Conservation (phyloP, 2,888 invertebrate species). For the Atethmia centrago region DNA sequence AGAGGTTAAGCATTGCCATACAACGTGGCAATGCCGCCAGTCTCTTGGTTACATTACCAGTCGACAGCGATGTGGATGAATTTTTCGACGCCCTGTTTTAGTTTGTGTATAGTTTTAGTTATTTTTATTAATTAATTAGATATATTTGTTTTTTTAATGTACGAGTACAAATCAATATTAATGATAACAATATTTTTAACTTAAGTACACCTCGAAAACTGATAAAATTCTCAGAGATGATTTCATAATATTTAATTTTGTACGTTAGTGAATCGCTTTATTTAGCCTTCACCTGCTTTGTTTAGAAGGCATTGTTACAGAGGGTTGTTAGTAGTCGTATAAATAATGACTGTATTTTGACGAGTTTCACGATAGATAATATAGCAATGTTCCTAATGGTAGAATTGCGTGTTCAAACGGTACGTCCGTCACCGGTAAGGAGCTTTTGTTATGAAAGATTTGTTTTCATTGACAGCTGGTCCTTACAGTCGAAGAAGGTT, state of each 20-base stretch:
- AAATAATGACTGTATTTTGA: slow-evolving; percentile 5
- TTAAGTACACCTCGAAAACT: not conserved
- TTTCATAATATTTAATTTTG: not conserved
- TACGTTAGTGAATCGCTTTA: not conserved
- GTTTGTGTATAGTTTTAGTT: too few relatives aligned
- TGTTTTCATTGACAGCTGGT: not conserved
- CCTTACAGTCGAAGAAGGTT: not conserved
- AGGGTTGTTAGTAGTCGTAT: not conserved
- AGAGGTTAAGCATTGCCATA: too few relatives aligned
- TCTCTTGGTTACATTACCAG: too few relatives aligned
- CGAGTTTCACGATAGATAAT: not conserved
- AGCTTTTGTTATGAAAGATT: not conserved
- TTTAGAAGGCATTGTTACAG: not conserved
- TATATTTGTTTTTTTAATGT: too few relatives aligned
- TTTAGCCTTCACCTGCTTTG: not conserved
- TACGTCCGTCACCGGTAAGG: not conserved
- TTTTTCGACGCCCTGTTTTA: too few relatives aligned
- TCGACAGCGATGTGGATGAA: too few relatives aligned
- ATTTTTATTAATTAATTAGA: too few relatives aligned
- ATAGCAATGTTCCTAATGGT: slow-evolving; percentile 30
- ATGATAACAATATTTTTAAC: too few relatives aligned
- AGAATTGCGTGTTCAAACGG: slow-evolving; percentile 46
- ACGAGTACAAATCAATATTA: too few relatives aligned
- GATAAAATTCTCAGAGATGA: not conserved
- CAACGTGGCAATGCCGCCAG: too few relatives aligned